Evolutionary conservation across 2,797 vertebrate species (phyloP).

Genomic region (Gadopsis bispinosus): DNA sequence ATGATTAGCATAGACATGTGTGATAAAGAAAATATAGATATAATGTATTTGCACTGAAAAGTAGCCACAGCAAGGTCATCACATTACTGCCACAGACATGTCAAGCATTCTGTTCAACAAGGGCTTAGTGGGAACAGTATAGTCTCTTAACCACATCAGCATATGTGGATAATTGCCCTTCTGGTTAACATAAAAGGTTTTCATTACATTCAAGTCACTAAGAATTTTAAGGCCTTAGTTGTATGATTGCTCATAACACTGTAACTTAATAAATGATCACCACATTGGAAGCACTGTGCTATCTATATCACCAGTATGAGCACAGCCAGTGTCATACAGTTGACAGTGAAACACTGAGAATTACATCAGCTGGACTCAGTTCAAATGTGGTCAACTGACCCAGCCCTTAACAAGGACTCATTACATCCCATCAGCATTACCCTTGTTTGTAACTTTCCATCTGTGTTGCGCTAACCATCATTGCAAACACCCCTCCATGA

Average conservation of each 20-base stretch:
- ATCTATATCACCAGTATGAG: constrained; percentile 16
- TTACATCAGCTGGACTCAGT: constrained; percentile 52
- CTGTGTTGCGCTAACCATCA: constrained; percentile 34
- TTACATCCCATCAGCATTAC: constrained; percentile 38
- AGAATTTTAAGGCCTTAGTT: neutral
- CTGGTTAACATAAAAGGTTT: constrained; percentile 7
- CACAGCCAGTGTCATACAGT: constrained; percentile 19
- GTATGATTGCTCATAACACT: constrained; percentile 1
- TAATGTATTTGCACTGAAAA: neutral
- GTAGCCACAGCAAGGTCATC: neutral
- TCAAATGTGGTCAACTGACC: constrained; percentile 33
- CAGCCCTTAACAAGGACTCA: constrained; percentile 41
- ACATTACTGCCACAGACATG: neutral
- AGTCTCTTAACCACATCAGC: neutral
- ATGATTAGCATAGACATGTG: too few species aligned
- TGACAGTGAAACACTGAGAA: constrained; percentile 26
- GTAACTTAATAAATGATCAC: constrained; percentile 9
- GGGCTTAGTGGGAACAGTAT: constrained; percentile 3
- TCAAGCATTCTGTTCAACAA: neutral
- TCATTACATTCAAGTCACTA: constrained; percentile 24
- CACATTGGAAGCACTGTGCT: neutral
- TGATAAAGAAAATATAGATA: neutral
- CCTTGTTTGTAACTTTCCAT: constrained; percentile 46
- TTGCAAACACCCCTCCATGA: constrained; percentile 35
- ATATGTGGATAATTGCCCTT: constrained; percentile 1